A percentile compares a stretch with the other conserved stretches of the same genome.
Conservation (phyloP, 1,140 invertebrate species). For the Steinernema feltiae region DNA sequence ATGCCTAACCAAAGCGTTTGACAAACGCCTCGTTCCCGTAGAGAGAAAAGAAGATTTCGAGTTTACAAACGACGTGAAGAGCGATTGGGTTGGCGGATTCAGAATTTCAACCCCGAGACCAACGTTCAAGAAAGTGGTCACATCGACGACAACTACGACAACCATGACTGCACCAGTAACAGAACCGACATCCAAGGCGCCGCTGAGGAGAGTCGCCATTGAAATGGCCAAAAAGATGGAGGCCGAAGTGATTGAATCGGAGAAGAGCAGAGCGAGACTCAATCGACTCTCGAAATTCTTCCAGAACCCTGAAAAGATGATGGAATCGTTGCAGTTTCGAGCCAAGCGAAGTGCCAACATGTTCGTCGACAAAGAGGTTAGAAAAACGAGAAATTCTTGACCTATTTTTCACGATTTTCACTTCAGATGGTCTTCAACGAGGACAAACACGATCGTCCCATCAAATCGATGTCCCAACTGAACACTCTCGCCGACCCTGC, state of each 20-base stretch:
- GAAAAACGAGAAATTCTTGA: no score
- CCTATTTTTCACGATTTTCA: neutral
- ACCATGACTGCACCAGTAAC: no score
- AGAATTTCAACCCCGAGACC: neutral
- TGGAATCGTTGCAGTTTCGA: neutral
- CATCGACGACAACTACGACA: no score
- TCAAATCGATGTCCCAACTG: neutral
- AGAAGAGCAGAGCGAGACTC: neutral
- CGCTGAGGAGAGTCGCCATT: neutral
- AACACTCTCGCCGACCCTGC: neutral
- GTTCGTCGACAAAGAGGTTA: neutral
- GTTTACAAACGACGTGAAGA: neutral
- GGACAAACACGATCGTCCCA: neutral
- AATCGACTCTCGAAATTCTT: neutral
- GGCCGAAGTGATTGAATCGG: no score
- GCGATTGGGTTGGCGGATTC: conserved; percentile 8
- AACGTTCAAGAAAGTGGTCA: neutral
- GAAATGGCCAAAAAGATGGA: neutral
- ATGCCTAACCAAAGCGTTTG: conserved; percentile 33
- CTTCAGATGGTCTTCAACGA: neutral
- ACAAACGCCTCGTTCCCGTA: conserved; percentile 26
- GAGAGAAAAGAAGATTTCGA: neutral
- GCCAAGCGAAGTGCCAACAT: neutral
- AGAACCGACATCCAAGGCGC: no score
- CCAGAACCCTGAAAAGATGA: neutral